Conservation (phyloP, 2,113 vertebrate genomes). For the Falco punctatus region DNA sequence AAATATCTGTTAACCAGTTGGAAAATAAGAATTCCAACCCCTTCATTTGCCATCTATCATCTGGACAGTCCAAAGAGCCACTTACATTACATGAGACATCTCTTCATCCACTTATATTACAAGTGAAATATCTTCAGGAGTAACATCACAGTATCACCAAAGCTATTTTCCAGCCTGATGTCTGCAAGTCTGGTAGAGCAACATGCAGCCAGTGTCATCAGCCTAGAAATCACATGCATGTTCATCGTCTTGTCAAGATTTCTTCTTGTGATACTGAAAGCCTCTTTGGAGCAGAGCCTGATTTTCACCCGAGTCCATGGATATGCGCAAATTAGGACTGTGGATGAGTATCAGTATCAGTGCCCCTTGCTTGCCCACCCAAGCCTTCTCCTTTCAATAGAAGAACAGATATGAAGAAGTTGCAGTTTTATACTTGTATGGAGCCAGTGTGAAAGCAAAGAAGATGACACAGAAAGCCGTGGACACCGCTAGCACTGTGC, state of each 20-base stretch:
- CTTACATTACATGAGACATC: neutral
- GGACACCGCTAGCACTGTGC: neutral
- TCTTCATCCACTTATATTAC: neutral
- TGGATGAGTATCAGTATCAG: neutral
- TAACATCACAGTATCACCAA: neutral
- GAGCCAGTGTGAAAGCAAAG: neutral
- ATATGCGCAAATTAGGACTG: neutral
- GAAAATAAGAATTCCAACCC: neutral
- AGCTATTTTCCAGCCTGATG: neutral
- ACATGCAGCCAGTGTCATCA: fast-evolving
- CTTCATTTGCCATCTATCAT: neutral
- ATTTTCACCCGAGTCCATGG: neutral
- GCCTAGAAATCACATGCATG: fast-evolving
- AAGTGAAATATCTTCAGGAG: neutral
- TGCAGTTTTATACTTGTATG: neutral
- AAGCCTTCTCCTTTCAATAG: neutral
- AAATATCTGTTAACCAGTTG: neutral
- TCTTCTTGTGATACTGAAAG: neutral
- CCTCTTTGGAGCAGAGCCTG: neutral
- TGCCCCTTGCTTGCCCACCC: neutral
- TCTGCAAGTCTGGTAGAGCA: neutral
- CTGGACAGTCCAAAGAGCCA: neutral
- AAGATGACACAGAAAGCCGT: neutral
- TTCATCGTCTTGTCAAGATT: neutral
- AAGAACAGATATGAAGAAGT: neutral